Evolutionary conservation across 2,797 vertebrate genomes (phyloP).

Genomic region (Phataginus tetradactyla): DNA sequence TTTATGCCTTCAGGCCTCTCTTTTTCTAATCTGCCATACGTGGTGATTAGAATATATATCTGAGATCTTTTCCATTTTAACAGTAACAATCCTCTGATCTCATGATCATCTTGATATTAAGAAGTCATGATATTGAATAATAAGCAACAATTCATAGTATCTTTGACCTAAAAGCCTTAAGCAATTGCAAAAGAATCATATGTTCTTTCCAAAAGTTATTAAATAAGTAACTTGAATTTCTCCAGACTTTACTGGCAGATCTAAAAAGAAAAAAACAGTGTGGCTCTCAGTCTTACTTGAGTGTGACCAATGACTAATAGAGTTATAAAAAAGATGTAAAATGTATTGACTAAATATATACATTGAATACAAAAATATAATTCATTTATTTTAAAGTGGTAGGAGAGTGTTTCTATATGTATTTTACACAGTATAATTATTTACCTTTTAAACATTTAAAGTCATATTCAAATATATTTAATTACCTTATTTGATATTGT

Average conservation of each 20-base stretch:
- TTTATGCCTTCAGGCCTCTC: not conserved
- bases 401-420: constrained; percentile 46
- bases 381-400: constrained; percentile 55
- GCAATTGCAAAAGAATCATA: not conserved
- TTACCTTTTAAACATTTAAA: constrained; percentile 41
- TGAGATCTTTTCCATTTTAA: not conserved
- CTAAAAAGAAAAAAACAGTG: not conserved
- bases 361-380: constrained; percentile 60
- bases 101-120: not conserved
- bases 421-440: not conserved
- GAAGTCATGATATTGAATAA: not conserved
- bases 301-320: not conserved
- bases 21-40: not conserved
- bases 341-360: constrained; percentile 75
- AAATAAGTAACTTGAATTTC: not conserved
- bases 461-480: constrained; percentile 34
- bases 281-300: not conserved
- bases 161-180: not conserved
- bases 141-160: not conserved
- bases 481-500: not conserved
- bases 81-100: not conserved
- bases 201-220: not conserved
- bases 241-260: not conserved
- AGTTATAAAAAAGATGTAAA: not conserved
- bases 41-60: not conserved